Base-by-base conservation (phyloP, 2,888 invertebrate genomes). In the Ichneumon xanthorius region DNA sequence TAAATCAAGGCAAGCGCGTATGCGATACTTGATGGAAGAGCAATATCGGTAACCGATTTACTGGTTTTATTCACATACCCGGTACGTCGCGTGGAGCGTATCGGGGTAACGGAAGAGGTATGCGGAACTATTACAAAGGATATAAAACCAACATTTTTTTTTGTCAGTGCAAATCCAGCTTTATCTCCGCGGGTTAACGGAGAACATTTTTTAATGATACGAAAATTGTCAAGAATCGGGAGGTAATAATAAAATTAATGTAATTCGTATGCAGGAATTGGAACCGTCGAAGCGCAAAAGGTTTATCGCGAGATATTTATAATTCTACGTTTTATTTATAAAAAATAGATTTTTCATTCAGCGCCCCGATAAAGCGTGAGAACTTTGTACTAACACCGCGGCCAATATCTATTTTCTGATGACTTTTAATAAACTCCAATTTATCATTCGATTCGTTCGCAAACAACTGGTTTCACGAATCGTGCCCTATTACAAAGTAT, bases 1-100 rank as follows among this genome's bases (percentile, higher is more conserved):
- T 77, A 77, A 77, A 77, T 77, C 55, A 55, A 40, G 3, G 58
- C 16, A n/a, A 22, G 5, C 68, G 33, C 33, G 72, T 37, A 30
- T 45, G 9, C 67, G 53, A 77, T 53, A 58, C 67, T 9, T 53
- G 37, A 40, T 50, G 37, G 37, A 50, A 16, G 16, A 33, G 19
- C 65, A 65, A 65, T 76, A 53, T 65, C 19, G 30, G 65, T 40
- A 22, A 67, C 37, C 67, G 55, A 58, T 68, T 40, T 26, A 73
- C 26, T 37, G 45, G n/a, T 61, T 61, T 48, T 16, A 45, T 26
- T 26, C n/a, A n/a, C 22, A 45, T 45, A 14, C n/a, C 11, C 9
- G 22, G 55, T 16, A 61, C 22, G 22, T 22, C 30, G 30, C 30
- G 30, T 30, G 5, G 26, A 30, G 30, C 61, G 61, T 30, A 30